These are phyloP conservation scores for Amphipyra berbera DNA, from an alignment of 2,888 invertebrate species.

Conservation along the genomic window DNA sequence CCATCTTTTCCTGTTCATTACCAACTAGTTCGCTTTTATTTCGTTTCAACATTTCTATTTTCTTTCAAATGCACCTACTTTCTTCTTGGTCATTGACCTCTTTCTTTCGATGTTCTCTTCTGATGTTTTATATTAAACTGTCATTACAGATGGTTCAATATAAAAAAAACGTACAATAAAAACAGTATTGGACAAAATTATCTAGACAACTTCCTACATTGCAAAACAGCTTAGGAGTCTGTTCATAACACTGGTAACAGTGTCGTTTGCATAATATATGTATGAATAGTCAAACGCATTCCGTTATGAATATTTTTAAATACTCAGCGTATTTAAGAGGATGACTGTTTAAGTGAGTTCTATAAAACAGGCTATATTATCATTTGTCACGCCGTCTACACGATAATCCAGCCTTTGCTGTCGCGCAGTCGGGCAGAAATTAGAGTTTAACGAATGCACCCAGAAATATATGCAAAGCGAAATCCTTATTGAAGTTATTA, in stretches of 20 bases:
- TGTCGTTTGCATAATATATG: constrained; percentile 28
- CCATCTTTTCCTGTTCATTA: too few species aligned
- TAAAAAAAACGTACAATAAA: constrained; percentile 14
- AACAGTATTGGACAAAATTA: constrained; percentile 1
- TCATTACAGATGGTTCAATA: not conserved
- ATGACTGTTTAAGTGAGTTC: not conserved
- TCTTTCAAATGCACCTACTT: too few species aligned
- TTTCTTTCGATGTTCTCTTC: too few species aligned
- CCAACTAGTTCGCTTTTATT: too few species aligned
- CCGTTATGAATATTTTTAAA: constrained; percentile 21
- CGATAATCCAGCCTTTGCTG: too few species aligned
- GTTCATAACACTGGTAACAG: constrained; percentile 11
- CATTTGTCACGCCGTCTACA: too few species aligned
- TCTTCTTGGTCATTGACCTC: too few species aligned
- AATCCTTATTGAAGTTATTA: not conserved
- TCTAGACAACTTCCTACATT: constrained; percentile 24
- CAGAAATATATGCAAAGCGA: not conserved
- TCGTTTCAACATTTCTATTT: too few species aligned
- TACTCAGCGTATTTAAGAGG: constrained; percentile 1
- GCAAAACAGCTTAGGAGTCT: constrained; percentile 6
- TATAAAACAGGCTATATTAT: not conserved
- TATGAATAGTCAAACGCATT: constrained; percentile 6
- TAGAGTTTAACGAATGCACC: not conserved
- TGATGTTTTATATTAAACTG: not conserved
- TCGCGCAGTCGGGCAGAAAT: too few species aligned